phyloP scores from a whole-genome alignment of 2,888 invertebrate species.

The Druceiella hillmani region DNA sequence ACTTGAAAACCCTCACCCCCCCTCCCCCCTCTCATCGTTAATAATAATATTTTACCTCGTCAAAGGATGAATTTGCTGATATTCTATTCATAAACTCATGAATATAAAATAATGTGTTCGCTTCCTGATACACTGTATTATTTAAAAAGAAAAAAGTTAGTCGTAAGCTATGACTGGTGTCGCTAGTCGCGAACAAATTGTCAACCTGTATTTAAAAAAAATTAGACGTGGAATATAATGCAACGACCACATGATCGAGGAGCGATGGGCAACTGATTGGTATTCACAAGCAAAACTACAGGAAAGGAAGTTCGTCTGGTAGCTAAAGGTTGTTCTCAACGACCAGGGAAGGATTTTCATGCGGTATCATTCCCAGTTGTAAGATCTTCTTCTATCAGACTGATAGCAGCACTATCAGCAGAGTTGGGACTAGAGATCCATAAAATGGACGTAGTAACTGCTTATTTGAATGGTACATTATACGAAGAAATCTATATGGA shows the following conservation, averaged over 20 bases:
- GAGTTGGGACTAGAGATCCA: slow-evolving; percentile 14
- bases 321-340: slow-evolving; percentile 13
- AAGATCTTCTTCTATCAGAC: slow-evolving; percentile 16
- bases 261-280: slow-evolving; percentile 10
- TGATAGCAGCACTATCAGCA: slow-evolving; percentile 14
- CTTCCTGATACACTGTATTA: too few species aligned
- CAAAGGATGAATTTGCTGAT: too few species aligned
- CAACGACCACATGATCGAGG: slow-evolving; percentile 10
- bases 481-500: slow-evolving; percentile 19
- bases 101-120: too few species aligned
- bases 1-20: too few species aligned
- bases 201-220: too few species aligned
- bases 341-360: slow-evolving; percentile 16
- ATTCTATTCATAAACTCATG: too few species aligned
- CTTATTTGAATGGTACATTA: slow-evolving; percentile 17
- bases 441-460: slow-evolving; percentile 19
- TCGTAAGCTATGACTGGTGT: too few species aligned
- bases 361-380: slow-evolving; percentile 13
- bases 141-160: too few species aligned
- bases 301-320: slow-evolving; percentile 13
- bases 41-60: too few species aligned
- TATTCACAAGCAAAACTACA: slow-evolving; percentile 9
- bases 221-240: too few species aligned
- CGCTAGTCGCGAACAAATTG: too few species aligned
- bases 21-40: too few species aligned